These are phyloP conservation scores for Tinamus guttatus DNA, from an alignment of 2,113 vertebrate genomes.

Conservation along the genomic window DNA sequence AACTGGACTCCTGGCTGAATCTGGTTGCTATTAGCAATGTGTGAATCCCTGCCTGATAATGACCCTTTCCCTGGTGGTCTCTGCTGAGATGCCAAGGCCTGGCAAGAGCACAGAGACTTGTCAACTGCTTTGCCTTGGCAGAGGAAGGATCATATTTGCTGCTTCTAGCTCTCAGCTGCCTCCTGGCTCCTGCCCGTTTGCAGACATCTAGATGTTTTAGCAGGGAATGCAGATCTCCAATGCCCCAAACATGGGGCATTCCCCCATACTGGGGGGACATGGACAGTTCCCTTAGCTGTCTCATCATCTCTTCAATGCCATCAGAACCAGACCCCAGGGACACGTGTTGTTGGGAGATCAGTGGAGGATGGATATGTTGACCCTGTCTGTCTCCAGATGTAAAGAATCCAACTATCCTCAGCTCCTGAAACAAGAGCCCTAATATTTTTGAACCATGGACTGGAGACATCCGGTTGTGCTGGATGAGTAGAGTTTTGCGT, in stretches of 20 bases:
- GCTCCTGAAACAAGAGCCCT: not conserved
- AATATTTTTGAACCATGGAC: not conserved
- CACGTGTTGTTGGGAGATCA: not conserved
- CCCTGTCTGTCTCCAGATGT: not conserved
- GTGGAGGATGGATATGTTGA: not conserved
- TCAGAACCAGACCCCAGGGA: not conserved
- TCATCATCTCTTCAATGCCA: not conserved
- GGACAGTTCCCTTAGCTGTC: not conserved
- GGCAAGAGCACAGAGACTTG: not conserved
- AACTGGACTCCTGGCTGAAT: not conserved
- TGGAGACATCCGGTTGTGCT: not conserved
- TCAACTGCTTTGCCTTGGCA: not conserved
- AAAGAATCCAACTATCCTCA: not conserved
- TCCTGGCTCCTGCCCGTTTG: not conserved
- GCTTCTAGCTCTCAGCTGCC: not conserved
- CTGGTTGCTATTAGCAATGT: too few relatives aligned
- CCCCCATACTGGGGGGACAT: too few relatives aligned
- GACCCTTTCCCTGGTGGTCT: not conserved
- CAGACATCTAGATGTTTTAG: not conserved
- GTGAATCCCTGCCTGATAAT: not conserved
- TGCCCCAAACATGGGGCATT: not conserved
- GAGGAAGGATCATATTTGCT: not conserved
- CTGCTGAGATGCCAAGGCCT: not conserved
- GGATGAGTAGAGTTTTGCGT: not conserved
- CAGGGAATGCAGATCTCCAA: not conserved